Evolutionary conservation across 2,797 vertebrate genomes (phyloP).

Genomic region (Phrynocephalus forsythii): DNA sequence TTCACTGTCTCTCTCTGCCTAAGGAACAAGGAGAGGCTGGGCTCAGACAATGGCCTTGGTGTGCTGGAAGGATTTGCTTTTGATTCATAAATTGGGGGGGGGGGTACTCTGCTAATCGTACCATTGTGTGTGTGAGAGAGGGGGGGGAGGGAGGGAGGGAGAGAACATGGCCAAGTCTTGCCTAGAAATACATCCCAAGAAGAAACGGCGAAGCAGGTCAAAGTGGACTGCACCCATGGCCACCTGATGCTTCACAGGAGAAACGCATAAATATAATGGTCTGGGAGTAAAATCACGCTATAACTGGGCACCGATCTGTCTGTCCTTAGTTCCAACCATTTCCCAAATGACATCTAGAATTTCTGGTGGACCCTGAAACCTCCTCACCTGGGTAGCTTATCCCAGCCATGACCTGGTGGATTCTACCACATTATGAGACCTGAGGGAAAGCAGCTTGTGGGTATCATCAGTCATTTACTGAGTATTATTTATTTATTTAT

Average conservation of each 20-base stretch:
- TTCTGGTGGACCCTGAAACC: not conserved
- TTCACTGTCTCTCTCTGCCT: slow-evolving; percentile 49
- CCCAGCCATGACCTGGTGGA: not conserved
- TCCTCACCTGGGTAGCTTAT: not conserved
- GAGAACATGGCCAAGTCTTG: too few species aligned
- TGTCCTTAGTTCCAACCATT: too few species aligned
- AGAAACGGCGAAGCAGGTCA: too few species aligned
- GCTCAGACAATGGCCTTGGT: slow-evolving; percentile 43
- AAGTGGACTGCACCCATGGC: too few species aligned
- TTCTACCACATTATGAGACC: not conserved
- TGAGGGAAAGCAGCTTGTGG: not conserved
- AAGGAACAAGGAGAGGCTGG: slow-evolving; percentile 36
- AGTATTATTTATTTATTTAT: too few species aligned
- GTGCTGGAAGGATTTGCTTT: slow-evolving; percentile 24
- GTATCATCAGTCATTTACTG: too few species aligned
- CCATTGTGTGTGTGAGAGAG: too few species aligned
- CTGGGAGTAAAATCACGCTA: too few species aligned
- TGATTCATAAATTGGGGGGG: not conserved
- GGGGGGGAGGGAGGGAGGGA: too few species aligned
- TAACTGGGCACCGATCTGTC: too few species aligned
- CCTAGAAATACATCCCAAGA: not conserved
- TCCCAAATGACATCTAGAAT: too few species aligned
- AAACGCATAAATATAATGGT: too few species aligned
- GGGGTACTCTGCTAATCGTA: not conserved
- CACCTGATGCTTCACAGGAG: not conserved